Evolutionary conservation across 1,140 invertebrate species (phyloP), one percentile per base, ranked within the genome.

Genomic region (Parasteatoda tepidariorum): DNA sequence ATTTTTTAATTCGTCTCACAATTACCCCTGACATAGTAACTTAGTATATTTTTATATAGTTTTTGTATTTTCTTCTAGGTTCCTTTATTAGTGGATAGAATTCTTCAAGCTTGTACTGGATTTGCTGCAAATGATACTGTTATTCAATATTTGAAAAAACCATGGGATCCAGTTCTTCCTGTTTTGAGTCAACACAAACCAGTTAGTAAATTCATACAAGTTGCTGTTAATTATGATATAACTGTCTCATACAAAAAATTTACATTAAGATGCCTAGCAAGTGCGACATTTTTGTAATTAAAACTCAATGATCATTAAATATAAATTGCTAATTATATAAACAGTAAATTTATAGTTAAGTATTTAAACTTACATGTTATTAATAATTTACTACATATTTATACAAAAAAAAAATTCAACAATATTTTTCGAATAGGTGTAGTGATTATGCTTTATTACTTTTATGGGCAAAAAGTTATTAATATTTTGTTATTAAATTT

Each of bases 61-160:
- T 68, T 64, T 66, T 70, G 7, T 24, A 67, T 26, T 26, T 48
- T 1, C 24, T 18, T 30, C 24, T 66, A 90, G 89, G 84, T 94
- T 70, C 95, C 95, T 4, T 91, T 91, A n/a, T 89, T 96, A 18
- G 91, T 95, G 3, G 95, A 96, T 76, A 94, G 92, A 88, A 93
- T 87, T 18, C 89, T 85, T 7, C 83, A 78, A 33, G 64, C 78
- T 33, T 67, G 86, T 82, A 76, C 86, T 64, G 78, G 84, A 28
- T 84, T 86, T 13, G 83, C 88, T 2, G 87, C 87, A 84, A 89
- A 90, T 88, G 91, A 95, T 88, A 92, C 92, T 4, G 87, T 94
- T 6, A 91, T 91, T 38, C 90, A 92, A 0, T 87, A 95, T 4
- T 87, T 95, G 70, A 95, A 95, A 88, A 90, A 93, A 76, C 91